Percentiles rank a stretch among this genome's conserved stretches.
These are phyloP conservation scores for Leucania comma DNA, from an alignment of 2,888 invertebrate genomes.

Conservation along the genomic window DNA sequence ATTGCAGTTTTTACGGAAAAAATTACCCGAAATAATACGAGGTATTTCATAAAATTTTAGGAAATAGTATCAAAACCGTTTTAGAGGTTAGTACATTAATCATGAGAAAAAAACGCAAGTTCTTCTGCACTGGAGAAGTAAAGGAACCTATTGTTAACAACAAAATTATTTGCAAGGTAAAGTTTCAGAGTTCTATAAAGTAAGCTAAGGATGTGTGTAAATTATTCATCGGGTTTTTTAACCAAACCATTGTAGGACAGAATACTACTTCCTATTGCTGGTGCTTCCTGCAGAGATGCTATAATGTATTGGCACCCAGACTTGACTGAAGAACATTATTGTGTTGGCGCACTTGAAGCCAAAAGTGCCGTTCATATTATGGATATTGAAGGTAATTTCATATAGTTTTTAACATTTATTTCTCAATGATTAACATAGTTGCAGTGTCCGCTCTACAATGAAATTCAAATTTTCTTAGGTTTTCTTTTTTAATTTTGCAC, in stretches of 20 bases:
- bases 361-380: conserved; percentile 84
- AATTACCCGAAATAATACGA: not conserved
- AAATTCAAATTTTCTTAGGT: too few relatives aligned
- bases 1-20: not conserved
- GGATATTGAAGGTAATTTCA: conserved; percentile 83
- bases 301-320: conserved; percentile 89
- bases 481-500: too few relatives aligned
- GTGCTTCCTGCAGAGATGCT: conserved; percentile 86
- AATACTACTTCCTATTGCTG: conserved; percentile 86
- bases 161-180: conserved; percentile 88
- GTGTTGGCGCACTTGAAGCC: conserved; percentile 86
- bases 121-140: conserved; percentile 87
- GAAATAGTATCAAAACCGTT: conserved; percentile 87
- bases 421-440: too few relatives aligned
- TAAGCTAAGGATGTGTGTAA: not conserved
- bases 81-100: conserved; percentile 86
- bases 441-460: too few relatives aligned
- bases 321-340: conserved; percentile 87
- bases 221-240: not conserved
- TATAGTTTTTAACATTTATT: too few relatives aligned
- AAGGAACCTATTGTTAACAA: conserved; percentile 88
- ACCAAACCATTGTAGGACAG: conserved; percentile 74
- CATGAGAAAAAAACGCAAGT: conserved; percentile 88
- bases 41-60: conserved; percentile 67
- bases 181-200: not conserved